Evolutionary conservation across 2,888 invertebrate genomes (phyloP), one percentile per base, ranked within the genome.

Genomic region (Zygaena filipendulae): DNA sequence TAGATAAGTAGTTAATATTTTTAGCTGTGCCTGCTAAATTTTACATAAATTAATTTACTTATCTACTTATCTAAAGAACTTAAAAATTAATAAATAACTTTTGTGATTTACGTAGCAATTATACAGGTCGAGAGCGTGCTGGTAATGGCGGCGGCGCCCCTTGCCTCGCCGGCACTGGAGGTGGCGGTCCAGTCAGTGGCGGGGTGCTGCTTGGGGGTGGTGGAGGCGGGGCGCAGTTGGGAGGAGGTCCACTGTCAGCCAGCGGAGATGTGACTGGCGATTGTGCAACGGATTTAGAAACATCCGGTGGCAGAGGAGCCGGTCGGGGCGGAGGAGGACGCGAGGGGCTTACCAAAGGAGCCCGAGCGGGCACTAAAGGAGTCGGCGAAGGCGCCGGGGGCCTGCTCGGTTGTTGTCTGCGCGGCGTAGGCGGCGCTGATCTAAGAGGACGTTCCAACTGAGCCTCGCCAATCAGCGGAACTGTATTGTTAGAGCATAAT

Each of bases 401-500:
- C 39, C 86, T 81, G 40, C 87, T 74, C 1, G 82, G 81, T 38
- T 81, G 82, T 28, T 82, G 81, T 18, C 83, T 74, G 11, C 80
- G 59, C 21, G 77, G 79, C 4, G 75, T 71, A 2, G 79, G 71
- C 2, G 80, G 81, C 18, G 77, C 79, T 5, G 75, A 74, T 21
- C 74, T 55, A 11, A 72, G 45, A 3, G 79, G 70, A 4, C 70
- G 55, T 31, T 75, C 70, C 10, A 54, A 38, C 34, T 61, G 63
- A 23, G 52, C 46, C 25, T 75, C 66, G 12, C 75, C 83, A 45
- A 82, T 88, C 22, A 96, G 75, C 0, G 95, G 88, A 30, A 92
- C 82, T 5, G 95, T 92, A 49, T 93, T 95, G 45, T 90, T 90
- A 12, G 91, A 86, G 62, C 93, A 94, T 24, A 95, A 72, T 32